Evolutionary conservation across 2,888 invertebrate species (phyloP).

Genomic region (Caenorhabditis plicata): DNA sequence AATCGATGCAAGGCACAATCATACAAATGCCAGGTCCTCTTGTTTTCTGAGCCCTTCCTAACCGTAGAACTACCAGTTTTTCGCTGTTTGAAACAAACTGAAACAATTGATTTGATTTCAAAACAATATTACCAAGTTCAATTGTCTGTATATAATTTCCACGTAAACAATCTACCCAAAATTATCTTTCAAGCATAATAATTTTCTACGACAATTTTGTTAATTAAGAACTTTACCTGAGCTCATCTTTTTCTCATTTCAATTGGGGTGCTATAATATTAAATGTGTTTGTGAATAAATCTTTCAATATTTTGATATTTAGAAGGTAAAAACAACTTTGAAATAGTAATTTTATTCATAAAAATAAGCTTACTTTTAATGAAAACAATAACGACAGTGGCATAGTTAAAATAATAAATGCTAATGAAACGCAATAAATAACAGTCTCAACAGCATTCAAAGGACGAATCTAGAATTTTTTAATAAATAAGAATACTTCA

Average conservation of each 20-base stretch:
- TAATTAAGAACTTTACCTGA: too few relatives aligned
- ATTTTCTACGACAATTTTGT: too few relatives aligned
- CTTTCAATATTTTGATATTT: too few relatives aligned
- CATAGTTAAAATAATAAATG: slow-evolving; percentile 53
- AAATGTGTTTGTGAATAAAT: too few relatives aligned
- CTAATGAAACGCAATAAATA: slow-evolving; percentile 41
- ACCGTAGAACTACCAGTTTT: slow-evolving; percentile 61
- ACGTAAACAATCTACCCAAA: too few relatives aligned
- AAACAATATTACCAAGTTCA: too few relatives aligned
- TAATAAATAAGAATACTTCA: neutral
- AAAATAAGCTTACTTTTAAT: slow-evolving; percentile 46
- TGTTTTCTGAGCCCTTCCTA: slow-evolving; percentile 58
- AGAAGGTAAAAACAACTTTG: too few relatives aligned
- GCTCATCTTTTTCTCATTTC: too few relatives aligned
- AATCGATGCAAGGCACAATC: slow-evolving; percentile 67
- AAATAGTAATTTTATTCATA: neutral
- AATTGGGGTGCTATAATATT: too few relatives aligned
- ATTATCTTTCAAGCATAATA: too few relatives aligned
- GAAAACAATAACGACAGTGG: slow-evolving; percentile 61
- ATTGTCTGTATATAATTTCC: too few relatives aligned
- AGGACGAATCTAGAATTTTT: neutral
- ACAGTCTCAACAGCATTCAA: slow-evolving; percentile 33
- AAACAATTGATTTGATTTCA: slow-evolving; percentile 11
- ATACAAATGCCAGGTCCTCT: slow-evolving; percentile 66
- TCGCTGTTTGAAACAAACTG: slow-evolving; percentile 60